These are phyloP conservation scores for Andrena minutula DNA, from an alignment of 2,888 invertebrate species.

Conservation along the genomic window DNA sequence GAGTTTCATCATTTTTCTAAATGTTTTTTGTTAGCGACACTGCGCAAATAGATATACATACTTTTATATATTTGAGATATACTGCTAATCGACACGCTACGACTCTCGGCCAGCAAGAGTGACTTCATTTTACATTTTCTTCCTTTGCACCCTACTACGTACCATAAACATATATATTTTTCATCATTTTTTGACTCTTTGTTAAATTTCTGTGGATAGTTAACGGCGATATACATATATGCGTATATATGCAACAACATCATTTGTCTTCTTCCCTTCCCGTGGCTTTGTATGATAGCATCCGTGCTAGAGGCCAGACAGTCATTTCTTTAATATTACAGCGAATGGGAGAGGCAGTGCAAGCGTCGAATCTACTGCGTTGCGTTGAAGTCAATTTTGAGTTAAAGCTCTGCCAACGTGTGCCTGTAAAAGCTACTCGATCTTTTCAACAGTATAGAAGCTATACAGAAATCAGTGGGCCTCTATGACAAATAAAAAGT, in stretches of 20 bases:
- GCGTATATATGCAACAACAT: slow-evolving; percentile 61
- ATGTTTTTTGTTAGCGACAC: slow-evolving; percentile 15
- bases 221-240: slow-evolving; percentile 52
- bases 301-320: slow-evolving; percentile 68
- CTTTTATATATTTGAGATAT: slow-evolving; percentile 48
- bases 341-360: slow-evolving; percentile 79
- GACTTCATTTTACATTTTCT: slow-evolving; percentile 48
- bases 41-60: slow-evolving; percentile 35
- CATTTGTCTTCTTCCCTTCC: slow-evolving; percentile 5
- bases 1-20: slow-evolving; percentile 1
- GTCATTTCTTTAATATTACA: slow-evolving; percentile 67
- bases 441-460: background rate
- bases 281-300: slow-evolving; percentile 5
- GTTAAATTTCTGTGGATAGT: slow-evolving; percentile 33
- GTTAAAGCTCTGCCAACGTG: background rate
- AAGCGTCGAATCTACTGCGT: slow-evolving; percentile 76
- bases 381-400: slow-evolving; percentile 45
- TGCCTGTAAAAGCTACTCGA: background rate
- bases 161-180: slow-evolving; percentile 29
- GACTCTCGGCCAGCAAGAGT: slow-evolving; percentile 81
- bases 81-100: slow-evolving; percentile 56
- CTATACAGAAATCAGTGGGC: background rate
- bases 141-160: slow-evolving; percentile 9
- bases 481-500: background rate
- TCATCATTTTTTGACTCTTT: slow-evolving; percentile 7